Base-by-base conservation (phyloP, 1,140 invertebrate species). In the Nebria ingens region DNA sequence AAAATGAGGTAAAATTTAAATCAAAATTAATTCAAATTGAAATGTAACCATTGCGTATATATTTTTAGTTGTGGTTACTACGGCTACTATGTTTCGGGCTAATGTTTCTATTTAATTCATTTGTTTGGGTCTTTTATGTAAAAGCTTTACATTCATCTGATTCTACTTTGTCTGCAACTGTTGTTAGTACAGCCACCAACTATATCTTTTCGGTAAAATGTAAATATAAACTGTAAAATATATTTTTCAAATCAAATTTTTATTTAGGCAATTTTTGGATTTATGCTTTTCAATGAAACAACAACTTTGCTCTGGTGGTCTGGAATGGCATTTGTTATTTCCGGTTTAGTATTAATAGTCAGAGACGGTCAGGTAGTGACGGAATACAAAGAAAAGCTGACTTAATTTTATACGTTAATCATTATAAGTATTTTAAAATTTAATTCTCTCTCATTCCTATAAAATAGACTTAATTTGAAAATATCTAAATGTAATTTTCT, bases 1-100 rank as follows among this genome's bases (percentile, higher is more conserved):
- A n/a, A 22, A 60, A 61, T 17, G 40, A 64, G 61, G 64, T 64
- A 52, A 59, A 54, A 60, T 12, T 11, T 22, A 54, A 34, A 15
- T 22, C 23, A 21, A 15, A 54, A 17, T 13, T 19, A 2, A n/a
- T 19, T n/a, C 19, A 38, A 17, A 20, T 17, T 19, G 50, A 21
- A 51, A n/a, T 21, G 2, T 51, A 51, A 9, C 50, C 11, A 22
- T 22, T 4, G 2, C 13, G 13, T 20, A 2, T 19, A 9, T 19
- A 2, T 21, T 21, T 19, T 21, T 22, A n/a, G 4, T 51, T 22
- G 20, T 21, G 20, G 19, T 12, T 19, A 21, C 9, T 21, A 21
- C n/a, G 50, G 50, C 29, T 34, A 9, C 6, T 34, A 29, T 53
- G 21, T 29, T 40, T 53, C 13, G 15, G 17, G 19, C 6, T 17